Base-by-base conservation (phyloP, 2,888 invertebrate species). In the Melieria omissa region DNA sequence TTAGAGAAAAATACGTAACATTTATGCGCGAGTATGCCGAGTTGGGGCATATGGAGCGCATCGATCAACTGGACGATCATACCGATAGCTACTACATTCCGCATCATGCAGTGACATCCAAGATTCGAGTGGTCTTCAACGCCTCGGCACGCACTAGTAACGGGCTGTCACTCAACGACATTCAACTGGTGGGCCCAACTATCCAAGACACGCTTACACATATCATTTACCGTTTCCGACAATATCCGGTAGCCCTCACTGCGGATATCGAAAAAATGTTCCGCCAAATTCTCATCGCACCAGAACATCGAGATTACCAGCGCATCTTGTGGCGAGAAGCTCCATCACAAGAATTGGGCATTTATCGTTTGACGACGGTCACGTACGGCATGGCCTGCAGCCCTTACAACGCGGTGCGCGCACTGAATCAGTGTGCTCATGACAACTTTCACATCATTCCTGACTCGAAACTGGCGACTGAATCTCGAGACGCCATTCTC, bases 251-350 rank as follows among this genome's bases (percentile, higher is more conserved):
- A 2, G 70, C 70, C 8, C 6, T 73, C 8, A 10, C 49, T 42
- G 73, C 71, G 1, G 71, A 73, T 49, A 29, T 71, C 3, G 65
- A 68, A 57, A 73, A 73, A 46, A 65, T 73, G 68, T 68, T 68
- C 61, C 65, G 73, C 3, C 67, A 71, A 46, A 49, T 68, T 9
- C 16, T 66, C 9, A 57, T 65, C 4, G 16, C 63, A 46, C 54
- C 65, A 46, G 14, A 65, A 16, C 57, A 73, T 55, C 29, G 29
- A 29, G 29, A 29, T 29, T 29, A 29, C 29, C 1, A 29, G 29
- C 29, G 29, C 29, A 29, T 29, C 3, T 29, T 29, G 3, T 69
- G 60, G 71, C 52, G 71, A 12, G 70, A 73, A 29, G 61, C 69
- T 12, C 65, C 65, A 4, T 10, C 62, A 4, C 12, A 64, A 14